Base-by-base conservation (phyloP, 2,113 vertebrate species). In the Prionailurus viverrinus region DNA sequence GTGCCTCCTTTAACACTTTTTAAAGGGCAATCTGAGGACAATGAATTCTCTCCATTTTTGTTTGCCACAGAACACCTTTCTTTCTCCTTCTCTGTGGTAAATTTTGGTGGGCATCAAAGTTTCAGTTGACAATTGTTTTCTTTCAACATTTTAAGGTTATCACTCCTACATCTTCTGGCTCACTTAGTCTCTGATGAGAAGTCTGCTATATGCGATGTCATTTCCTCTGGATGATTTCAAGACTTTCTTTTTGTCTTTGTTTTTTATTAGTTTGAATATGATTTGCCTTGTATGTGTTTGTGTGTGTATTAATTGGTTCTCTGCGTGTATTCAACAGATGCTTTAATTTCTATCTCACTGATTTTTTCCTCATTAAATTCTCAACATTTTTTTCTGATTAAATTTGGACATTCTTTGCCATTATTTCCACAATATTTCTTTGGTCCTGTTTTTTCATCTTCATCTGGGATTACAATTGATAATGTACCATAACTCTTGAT, bases 351-450 rank as follows among this genome's bases (percentile, higher is more conserved):
- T 71, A 21, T 48, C 39, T 68, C 19, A 41, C 7, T 68, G 23
- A 93, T 41, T 63, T 80, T 69, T 89, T 79, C 65, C 19, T 81
- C 14, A 69, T 12, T 93, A 79, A 58, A 93, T 79, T 78, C 25
- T 76, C n/a, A 45, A 91, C 36, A 53, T n/a, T 45, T 92, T 92
- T 71, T 12, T 41, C 13, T 69, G 18, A 83, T 78, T 83, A 66
- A 55, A 73, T 82, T 10, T 18, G 39, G 76, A 66, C 82, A n/a
- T 55, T 82, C 8, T 71, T 71, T 95, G 39, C n/a, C 33, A 73
- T 48, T 58, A 84, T 68, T 74, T 88, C 36, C 84, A 84, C 27
- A 89, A 33, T n/a, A 84, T 79, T 89, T 84, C 21, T 85, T 79
- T 84, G 14, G 1, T 45, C 33, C 33, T 63, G 13, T 71, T 76